phyloP scores from a whole-genome alignment of 1,140 invertebrate genomes.

The Oedothorax gibbosus region DNA sequence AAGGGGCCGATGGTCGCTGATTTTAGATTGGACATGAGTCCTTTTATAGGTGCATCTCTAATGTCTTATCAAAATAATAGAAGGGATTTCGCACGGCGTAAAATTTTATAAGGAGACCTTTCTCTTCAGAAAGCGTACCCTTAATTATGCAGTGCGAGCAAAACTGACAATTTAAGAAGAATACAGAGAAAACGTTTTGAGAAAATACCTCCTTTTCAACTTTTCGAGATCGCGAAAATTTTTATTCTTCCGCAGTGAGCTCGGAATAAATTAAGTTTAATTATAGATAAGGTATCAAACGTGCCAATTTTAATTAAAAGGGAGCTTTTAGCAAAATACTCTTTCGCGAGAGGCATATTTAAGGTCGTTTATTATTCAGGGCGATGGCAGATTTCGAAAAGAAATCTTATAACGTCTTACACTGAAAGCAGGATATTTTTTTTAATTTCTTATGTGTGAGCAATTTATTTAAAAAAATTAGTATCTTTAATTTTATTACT shows the following conservation, averaged over 20 bases:
- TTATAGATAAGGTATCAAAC: conserved; percentile 47
- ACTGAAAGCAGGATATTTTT: too few relatives aligned
- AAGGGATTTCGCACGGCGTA: not conserved
- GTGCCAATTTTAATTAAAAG: conserved; percentile 57
- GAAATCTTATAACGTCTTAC: not conserved
- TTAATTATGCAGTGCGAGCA: not conserved
- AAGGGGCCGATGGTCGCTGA: too few relatives aligned
- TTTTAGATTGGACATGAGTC: too few relatives aligned
- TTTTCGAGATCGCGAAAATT: conserved; percentile 20
- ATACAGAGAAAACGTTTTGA: too few relatives aligned
- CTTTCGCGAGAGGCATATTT: conserved; percentile 1
- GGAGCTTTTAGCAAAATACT: conserved; percentile 27
- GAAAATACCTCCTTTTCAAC: not conserved
- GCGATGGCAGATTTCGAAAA: not conserved
- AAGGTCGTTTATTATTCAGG: conserved; percentile 33
- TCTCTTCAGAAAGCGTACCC: not conserved
- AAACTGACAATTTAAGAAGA: conserved; percentile 7
- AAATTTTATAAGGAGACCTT: too few relatives aligned
- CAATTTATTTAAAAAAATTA: too few relatives aligned
- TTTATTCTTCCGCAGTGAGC: not conserved
- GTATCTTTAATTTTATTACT: too few relatives aligned
- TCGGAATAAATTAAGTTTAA: conserved; percentile 53
- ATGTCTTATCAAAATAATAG: conserved; percentile 11
- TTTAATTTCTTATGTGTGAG: too few relatives aligned
- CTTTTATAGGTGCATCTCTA: too few relatives aligned